Evolutionary conservation across 2,797 vertebrate genomes (phyloP).

Genomic region (Lutra lutra): DNA sequence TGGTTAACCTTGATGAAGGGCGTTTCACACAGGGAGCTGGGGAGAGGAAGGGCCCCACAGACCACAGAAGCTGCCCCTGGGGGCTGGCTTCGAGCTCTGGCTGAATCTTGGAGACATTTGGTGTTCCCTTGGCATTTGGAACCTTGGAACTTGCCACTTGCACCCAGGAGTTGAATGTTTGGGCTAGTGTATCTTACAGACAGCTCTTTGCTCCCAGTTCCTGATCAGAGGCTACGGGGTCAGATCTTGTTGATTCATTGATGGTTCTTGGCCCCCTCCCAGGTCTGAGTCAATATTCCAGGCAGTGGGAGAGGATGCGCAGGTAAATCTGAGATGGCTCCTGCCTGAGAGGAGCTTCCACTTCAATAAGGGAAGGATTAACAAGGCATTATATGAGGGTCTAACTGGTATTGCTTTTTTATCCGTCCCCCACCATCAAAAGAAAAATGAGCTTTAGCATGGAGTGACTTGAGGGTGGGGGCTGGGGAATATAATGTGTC

Average conservation of each 20-base stretch:
- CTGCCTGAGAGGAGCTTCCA: background rate
- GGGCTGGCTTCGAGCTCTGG: background rate
- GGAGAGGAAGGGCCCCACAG: background rate
- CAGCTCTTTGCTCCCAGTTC: background rate
- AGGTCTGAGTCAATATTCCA: background rate
- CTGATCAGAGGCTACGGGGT: background rate
- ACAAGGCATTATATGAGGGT: background rate
- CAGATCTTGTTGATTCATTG: background rate
- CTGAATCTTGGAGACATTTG: background rate
- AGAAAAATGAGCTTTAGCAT: background rate
- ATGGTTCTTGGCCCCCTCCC: background rate
- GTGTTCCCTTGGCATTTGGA: background rate
- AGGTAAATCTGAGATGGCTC: background rate
- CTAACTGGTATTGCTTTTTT: background rate
- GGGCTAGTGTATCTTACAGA: background rate
- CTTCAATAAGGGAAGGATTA: background rate
- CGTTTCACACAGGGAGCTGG: background rate
- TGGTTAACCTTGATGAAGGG: background rate
- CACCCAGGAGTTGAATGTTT: background rate
- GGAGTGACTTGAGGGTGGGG: fast-evolving
- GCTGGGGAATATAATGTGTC: background rate
- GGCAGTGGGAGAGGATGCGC: background rate
- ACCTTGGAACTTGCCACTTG: background rate
- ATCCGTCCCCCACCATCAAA: background rate
- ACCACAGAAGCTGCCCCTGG: background rate